Evolutionary conservation across 1,140 invertebrate species (phyloP).

Genomic region (Cotesia typhae): DNA sequence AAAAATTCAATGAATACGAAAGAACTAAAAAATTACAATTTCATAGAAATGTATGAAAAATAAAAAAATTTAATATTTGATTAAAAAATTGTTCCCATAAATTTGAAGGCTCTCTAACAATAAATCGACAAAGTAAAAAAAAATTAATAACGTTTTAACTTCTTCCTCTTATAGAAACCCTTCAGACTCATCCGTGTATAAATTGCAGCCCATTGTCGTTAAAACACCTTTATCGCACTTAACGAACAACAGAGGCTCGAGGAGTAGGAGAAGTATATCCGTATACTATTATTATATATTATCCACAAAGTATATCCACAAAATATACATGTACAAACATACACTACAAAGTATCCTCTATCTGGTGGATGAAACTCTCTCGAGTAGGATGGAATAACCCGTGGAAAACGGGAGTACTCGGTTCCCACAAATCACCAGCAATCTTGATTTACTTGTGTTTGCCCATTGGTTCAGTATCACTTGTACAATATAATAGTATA

Average conservation of each 20-base stretch:
- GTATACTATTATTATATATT: too few species aligned
- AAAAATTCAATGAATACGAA: too few species aligned
- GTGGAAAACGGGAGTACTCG: conserved; percentile 36
- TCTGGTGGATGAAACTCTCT: conserved; percentile 33
- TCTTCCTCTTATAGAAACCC: too few species aligned
- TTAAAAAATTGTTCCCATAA: too few species aligned
- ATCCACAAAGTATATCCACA: too few species aligned
- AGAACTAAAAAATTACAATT: too few species aligned
- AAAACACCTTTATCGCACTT: conserved; percentile 9
- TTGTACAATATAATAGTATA: conserved; percentile 41
- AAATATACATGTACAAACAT: too few species aligned
- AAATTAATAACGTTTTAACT: not conserved
- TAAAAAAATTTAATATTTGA: too few species aligned
- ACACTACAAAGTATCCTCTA: conserved; percentile 3
- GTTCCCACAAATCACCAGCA: conserved; percentile 59
- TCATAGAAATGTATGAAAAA: too few species aligned
- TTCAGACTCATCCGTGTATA: conserved; percentile 2
- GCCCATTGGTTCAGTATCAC: conserved; percentile 58
- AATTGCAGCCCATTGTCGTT: conserved; percentile 1
- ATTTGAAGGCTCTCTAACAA: too few species aligned
- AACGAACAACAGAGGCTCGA: not conserved
- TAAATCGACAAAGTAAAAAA: not conserved
- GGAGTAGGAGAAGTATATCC: too few species aligned
- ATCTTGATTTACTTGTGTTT: conserved; percentile 63
- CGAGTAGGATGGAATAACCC: conserved; percentile 14